Evolutionary conservation across 2,797 vertebrate genomes (phyloP), one percentile per base, ranked within the genome.

Genomic region (Enteromius trimaculatus): DNA sequence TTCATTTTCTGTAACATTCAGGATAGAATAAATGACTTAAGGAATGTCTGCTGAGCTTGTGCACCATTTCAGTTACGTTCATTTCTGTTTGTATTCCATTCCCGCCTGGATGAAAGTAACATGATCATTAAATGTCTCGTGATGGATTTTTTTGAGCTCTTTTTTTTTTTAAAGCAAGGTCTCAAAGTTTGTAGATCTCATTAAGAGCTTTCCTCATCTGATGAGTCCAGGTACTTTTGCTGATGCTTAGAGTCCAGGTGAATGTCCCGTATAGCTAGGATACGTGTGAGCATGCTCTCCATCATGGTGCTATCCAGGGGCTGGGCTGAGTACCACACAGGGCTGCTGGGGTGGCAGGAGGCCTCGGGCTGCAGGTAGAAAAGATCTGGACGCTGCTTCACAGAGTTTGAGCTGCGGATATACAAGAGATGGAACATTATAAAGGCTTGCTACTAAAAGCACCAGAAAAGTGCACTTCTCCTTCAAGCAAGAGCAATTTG

Each of bases 301-400:
- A 99, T 93, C 68, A 95, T 96, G 86, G 90, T 88, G 19, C 92
- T 93, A 84, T 98, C 97, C 89, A 99, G 92, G 21, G 97, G 95
- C 86, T 97, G 92, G 29, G 94, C 94, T 80, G 97, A 97, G 88
- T 96, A 99, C 98, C 98, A 99, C 92, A 96, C 92, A 70, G 96
- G 94, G 89, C 97, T 98, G 88, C 95, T 93, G 79, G 94, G 94
- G 37, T 93, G 93, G 86, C 95, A 96, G 81, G 95, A 93, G 51
- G 93, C 92, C 89, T 98, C 96, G 0, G 97, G 97, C 83, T 98
- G 97, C 86, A 99, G 95, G 93, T 99, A 99, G 92, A 99, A 99
- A 77, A 97, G 88, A 39, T 97, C 95, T 3, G 92, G 94, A 76
- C 95, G 95, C 87, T 94, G 95, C 94, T 96, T 97, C 91, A 96